Conservation (phyloP, 1,140 invertebrate genomes). For the Hyles vespertilio region DNA sequence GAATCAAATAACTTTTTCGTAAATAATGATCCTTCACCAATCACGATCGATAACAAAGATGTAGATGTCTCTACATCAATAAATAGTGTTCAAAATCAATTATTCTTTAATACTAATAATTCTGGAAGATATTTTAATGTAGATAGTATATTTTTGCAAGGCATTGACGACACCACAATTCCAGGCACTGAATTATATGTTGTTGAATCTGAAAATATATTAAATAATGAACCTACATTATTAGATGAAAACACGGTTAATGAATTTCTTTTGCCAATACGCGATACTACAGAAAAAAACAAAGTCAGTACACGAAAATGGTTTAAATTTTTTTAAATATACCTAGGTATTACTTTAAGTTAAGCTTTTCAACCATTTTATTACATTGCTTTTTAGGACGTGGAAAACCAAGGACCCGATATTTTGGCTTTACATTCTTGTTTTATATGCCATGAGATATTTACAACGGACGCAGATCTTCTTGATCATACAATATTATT, state of each 20-base stretch:
- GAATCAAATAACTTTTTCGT: conserved; percentile 45
- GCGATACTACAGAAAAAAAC: conserved; percentile 26
- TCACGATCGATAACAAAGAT: conserved; percentile 28
- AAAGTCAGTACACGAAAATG: conserved; percentile 28
- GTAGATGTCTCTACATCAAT: conserved; percentile 32
- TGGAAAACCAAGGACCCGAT: conserved; percentile 39
- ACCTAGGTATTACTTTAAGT: too few relatives aligned
- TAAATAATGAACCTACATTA: conserved; percentile 53
- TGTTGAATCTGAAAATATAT: conserved; percentile 42
- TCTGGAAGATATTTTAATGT: conserved; percentile 44
- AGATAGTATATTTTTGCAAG: conserved; percentile 29
- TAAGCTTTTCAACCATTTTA: too few relatives aligned
- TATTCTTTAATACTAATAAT: conserved; percentile 46
- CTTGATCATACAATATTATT: conserved; percentile 59
- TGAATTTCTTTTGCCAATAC: conserved; percentile 55
- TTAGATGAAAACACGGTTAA: conserved; percentile 62
- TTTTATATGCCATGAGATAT: conserved; percentile 63
- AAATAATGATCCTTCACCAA: conserved; percentile 17
- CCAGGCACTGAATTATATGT: conserved; percentile 32
- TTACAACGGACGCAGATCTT: conserved; percentile 59
- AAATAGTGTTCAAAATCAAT: conserved; percentile 39
- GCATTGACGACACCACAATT: conserved; percentile 14
- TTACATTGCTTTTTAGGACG: conserved; percentile 5
- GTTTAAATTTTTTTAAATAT: too few relatives aligned
- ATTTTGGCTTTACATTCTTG: conserved; percentile 58